Conservation (phyloP, 2,888 invertebrate species). For the Lycocerus yunnanus region DNA sequence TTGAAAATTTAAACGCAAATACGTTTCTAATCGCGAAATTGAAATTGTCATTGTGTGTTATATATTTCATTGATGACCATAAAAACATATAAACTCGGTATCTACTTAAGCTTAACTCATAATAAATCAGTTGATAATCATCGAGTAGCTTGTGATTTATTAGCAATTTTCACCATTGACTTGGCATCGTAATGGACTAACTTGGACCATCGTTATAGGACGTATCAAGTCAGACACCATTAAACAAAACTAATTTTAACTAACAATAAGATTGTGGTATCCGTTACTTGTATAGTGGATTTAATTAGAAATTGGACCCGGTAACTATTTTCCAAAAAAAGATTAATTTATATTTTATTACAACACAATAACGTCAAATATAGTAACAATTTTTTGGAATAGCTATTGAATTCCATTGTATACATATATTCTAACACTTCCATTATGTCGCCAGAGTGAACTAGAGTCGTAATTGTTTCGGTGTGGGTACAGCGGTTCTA, state of each 20-base stretch:
- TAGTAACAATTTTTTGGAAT: neutral
- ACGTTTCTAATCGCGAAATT: neutral
- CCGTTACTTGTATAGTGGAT: neutral
- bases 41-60: neutral
- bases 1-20: conserved; percentile 2
- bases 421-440: neutral
- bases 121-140: neutral
- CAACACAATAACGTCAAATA: neutral
- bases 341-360: too few relatives aligned
- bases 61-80: neutral
- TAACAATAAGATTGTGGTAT: neutral
- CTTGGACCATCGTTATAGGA: neutral
- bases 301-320: neutral
- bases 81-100: neutral
- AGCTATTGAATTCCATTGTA: too few relatives aligned
- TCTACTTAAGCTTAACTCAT: neutral
- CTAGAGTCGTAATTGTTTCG: neutral
- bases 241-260: neutral
- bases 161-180: neutral
- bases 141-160: neutral
- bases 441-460: neutral
- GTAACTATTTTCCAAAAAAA: too few relatives aligned
- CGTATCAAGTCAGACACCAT: neutral
- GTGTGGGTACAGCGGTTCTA: neutral
- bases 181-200: neutral